Conservation (phyloP, 1,140 invertebrate genomes). For the Subanguina moxae region DNA sequence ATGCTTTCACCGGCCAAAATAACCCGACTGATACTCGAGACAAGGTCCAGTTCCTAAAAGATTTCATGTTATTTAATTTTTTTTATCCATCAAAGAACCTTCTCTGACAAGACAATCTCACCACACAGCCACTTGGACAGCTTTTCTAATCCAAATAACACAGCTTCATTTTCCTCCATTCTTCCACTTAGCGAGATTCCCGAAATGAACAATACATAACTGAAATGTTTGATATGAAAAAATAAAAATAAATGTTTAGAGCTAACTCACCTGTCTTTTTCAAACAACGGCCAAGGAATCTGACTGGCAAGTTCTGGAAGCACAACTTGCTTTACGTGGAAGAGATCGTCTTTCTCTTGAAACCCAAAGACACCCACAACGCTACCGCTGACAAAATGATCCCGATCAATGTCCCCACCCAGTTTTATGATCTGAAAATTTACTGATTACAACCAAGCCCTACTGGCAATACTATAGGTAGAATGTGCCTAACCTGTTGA, state of each 20-base stretch:
- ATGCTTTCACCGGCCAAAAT: constrained; percentile 41
- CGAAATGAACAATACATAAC: constrained; percentile 38
- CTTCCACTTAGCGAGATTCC: constrained; percentile 24
- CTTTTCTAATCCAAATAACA: constrained; percentile 14
- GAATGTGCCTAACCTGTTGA: constrained; percentile 26
- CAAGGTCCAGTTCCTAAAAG: constrained; percentile 21
- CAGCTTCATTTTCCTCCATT: constrained; percentile 18
- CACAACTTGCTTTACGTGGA: constrained; percentile 30
- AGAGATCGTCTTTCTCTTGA: constrained; percentile 15
- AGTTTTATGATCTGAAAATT: constrained; percentile 27
- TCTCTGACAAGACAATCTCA: background rate
- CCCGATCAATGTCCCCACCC: constrained; percentile 28
- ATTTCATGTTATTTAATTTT: background rate
- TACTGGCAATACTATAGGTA: background rate
- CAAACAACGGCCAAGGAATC: constrained; percentile 35
- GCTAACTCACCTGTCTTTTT: constrained; percentile 29
- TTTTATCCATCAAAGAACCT: background rate
- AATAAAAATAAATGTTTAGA: background rate
- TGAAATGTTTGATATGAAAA: constrained; percentile 13
- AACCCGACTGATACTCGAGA: constrained; percentile 16
- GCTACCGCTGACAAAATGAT: constrained; percentile 32
- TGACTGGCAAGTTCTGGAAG: constrained; percentile 27
- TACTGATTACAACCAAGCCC: background rate
- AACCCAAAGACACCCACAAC: constrained; percentile 36
- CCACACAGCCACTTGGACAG: constrained; percentile 31